Evolutionary conservation across 2,888 invertebrate genomes (phyloP).

Genomic region (Polyploca ridens): DNA sequence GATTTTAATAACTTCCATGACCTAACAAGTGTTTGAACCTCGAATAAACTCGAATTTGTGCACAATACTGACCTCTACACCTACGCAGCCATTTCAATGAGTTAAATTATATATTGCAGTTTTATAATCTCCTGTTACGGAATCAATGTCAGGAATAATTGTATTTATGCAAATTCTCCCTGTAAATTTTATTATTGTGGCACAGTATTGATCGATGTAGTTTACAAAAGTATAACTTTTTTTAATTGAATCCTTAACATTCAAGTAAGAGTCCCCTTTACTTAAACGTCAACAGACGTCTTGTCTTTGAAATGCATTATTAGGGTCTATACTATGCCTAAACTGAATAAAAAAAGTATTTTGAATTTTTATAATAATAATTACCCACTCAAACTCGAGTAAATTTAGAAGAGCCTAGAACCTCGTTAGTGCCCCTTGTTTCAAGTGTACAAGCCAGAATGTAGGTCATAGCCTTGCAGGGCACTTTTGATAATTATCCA

Average conservation of each 20-base stretch:
- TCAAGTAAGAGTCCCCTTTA: too few relatives aligned
- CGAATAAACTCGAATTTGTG: conserved; percentile 9
- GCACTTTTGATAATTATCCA: background rate
- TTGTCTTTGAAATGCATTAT: too few relatives aligned
- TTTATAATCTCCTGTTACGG: conserved; percentile 5
- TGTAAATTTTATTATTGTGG: background rate
- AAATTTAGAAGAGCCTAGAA: background rate
- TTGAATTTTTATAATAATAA: too few relatives aligned
- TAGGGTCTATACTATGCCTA: too few relatives aligned
- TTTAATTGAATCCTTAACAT: too few relatives aligned
- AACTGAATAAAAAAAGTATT: too few relatives aligned
- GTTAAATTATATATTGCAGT: background rate
- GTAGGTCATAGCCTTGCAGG: background rate
- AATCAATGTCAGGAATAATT: conserved; percentile 8
- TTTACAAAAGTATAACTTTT: too few relatives aligned
- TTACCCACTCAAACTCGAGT: background rate
- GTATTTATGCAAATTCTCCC: background rate
- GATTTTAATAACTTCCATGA: conserved; percentile 8
- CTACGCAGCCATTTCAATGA: background rate
- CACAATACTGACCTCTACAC: background rate
- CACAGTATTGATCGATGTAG: background rate
- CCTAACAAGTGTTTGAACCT: conserved; percentile 11
- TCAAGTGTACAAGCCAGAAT: background rate
- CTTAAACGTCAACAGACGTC: too few relatives aligned
- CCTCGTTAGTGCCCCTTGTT: background rate